Evolutionary conservation across 2,797 vertebrate genomes (phyloP), one percentile per base, ranked within the genome.

Genomic region (Melanotaenia maccullochi): DNA sequence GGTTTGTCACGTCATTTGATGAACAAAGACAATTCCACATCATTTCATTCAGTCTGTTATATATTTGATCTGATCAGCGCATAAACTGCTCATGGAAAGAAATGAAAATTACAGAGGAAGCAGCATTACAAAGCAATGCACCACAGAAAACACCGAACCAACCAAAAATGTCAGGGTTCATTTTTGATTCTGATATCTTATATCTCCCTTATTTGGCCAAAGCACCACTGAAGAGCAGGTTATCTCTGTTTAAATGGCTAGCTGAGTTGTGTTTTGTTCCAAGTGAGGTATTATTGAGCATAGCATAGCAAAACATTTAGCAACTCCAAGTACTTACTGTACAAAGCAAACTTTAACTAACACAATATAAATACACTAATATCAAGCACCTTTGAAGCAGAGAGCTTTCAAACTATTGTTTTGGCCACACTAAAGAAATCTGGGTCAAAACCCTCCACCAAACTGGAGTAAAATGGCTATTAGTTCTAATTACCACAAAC

Each of bases 211-310:
- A 93, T 84, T 91, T 91, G 85, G 89, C 90, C 81, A 90, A 93
- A 95, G 95, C 95, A 96, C 94, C 89, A 32, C 82, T 84, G 86
- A 74, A 88, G 85, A 87, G 81, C 79, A 83, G 65, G 68, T 71
- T 86, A 81, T 91, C 67, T 84, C 85, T 79, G 84, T 88, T 44
- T 87, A 67, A 89, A 96, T 94, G 94, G 94, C 93, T 95, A 93
- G 86, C 76, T 92, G 90, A 89, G 89, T 90, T 85, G 90, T 89
- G 87, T 90, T 92, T 89, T 85, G 87, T 91, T 92, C 92, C 84
- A 92, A 89, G 84, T 95, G 96, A 97, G 96, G 96, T 97, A 97
- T 92, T 93, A 88, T 87, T 90, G 80, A 92, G 85, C 84, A 90
- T 84, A 87, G 81, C 75, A 92, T 83, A 86, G 85, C 83, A 89